Conservation (phyloP, 2,888 invertebrate genomes). For the Phaonia tiefii region DNA sequence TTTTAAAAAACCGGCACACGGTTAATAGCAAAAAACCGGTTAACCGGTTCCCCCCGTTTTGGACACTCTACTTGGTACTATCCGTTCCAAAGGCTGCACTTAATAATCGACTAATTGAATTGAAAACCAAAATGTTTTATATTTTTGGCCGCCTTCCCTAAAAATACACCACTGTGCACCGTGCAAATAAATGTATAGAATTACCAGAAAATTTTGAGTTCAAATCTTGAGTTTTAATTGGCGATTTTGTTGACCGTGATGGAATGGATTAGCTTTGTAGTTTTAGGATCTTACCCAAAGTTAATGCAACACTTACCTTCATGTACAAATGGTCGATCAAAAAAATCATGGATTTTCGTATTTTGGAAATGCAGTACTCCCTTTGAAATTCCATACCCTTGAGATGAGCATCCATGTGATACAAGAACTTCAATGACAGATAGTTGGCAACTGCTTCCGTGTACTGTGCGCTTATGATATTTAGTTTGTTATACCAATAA, state of each 20-base stretch:
- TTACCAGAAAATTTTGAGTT: no score
- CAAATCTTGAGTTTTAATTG: no score
- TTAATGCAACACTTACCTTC: conserved; percentile 65
- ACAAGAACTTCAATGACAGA: conserved; percentile 73
- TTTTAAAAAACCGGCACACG: no score
- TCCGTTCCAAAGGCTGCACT: no score
- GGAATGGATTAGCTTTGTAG: neutral
- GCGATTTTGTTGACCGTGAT: conserved; percentile 5
- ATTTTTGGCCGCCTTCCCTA: no score
- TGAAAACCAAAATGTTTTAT: no score
- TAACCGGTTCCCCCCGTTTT: no score
- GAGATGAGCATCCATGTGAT: conserved; percentile 72
- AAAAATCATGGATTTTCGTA: conserved; percentile 66
- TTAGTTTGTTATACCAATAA: conserved; percentile 71
- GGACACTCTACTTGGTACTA: no score
- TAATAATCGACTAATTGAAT: no score
- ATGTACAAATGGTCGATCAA: conserved; percentile 72
- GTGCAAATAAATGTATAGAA: no score
- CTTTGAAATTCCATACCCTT: conserved; percentile 69
- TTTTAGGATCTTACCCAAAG: neutral
- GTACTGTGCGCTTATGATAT: conserved; percentile 70
- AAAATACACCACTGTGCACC: no score
- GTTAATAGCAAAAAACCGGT: no score
- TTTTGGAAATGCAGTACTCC: conserved; percentile 68
- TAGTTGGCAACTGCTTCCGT: conserved; percentile 75